Base-by-base conservation (phyloP, 2,113 vertebrate genomes). In the Entomyzon cyanotis region DNA sequence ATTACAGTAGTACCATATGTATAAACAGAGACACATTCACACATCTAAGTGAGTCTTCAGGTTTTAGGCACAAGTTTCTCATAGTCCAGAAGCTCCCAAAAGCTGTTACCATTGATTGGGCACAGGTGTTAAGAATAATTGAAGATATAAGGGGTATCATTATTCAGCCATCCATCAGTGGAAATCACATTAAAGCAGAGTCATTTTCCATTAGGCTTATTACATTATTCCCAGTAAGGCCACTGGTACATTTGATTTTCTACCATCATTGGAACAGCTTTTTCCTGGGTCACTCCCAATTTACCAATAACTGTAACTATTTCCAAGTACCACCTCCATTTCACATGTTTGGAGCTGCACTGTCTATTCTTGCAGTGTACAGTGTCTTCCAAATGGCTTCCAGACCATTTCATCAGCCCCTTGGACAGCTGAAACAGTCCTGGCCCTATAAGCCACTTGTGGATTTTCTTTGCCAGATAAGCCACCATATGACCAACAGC, bases 121-220 rank as follows among this genome's bases (percentile, higher is more conserved):
- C 56, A 41, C 75, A 94, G 84, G 94, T 92, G 93, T 78, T 90
- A 88, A 65, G 55, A 88, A 90, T 67, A 95, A 95, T 89, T 88
- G 90, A 87, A 93, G 42, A 77, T 55, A 78, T 25, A 87, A 80
- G 50, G 5, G 75, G 9, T 70, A 70, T 67, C 35, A 70, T 77
- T 69, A 91, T 86, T 92, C 74, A 86, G 55, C 42, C 35, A 74
- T 55, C 78, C 49, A 7, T 86, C 87, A 74, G 75, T 55, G 55
- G 35, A 93, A 95, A 91, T 94, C 68, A 81, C 67, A 90, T 93
- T 96, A 95, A 70, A 84, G 78, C 67, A 90, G 44, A 89, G 44
- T 18, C 47, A 77, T 87, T 88, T 84, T 94, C 90, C 85, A 90
- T 95, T 93, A 95, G 33, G 55, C 44, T 94, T 90, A 97, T 95